Evolutionary conservation across 2,113 vertebrate genomes (phyloP).

Genomic region (Microtus oregoni): DNA sequence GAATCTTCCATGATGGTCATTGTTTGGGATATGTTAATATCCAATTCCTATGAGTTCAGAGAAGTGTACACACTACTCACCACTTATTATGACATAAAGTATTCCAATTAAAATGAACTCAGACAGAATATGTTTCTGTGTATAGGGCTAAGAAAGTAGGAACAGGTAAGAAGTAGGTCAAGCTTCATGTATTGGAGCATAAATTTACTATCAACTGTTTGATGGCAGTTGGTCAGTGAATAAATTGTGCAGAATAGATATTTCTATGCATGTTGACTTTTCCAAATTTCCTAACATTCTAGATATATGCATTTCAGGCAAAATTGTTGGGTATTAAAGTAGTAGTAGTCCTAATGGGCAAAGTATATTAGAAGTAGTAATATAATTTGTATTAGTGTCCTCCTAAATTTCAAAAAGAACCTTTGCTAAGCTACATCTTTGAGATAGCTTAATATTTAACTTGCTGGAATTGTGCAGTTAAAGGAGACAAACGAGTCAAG

Average conservation of each 20-base stretch:
- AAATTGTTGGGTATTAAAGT: background rate
- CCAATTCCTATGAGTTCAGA: background rate
- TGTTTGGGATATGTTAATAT: no score
- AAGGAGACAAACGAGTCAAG: background rate
- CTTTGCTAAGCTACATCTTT: background rate
- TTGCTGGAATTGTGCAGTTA: background rate
- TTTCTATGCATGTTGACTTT: background rate
- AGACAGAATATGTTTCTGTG: background rate
- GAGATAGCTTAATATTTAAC: background rate
- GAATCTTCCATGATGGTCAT: background rate
- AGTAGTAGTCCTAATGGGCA: no score
- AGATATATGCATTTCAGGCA: background rate
- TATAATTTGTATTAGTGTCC: accelerated
- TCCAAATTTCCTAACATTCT: background rate
- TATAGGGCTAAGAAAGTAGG: background rate
- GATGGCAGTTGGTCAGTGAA: background rate
- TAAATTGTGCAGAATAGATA: background rate
- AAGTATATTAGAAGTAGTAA: background rate
- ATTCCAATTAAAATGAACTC: background rate
- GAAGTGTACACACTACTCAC: background rate
- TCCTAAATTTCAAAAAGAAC: background rate
- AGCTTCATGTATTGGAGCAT: background rate
- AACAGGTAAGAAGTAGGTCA: background rate
- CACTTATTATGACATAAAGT: background rate
- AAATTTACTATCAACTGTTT: background rate